A percentile compares a stretch with the other conserved stretches of the same genome.
Evolutionary conservation across 2,888 invertebrate genomes (phyloP).

Genomic region (Cephalotes varians): DNA sequence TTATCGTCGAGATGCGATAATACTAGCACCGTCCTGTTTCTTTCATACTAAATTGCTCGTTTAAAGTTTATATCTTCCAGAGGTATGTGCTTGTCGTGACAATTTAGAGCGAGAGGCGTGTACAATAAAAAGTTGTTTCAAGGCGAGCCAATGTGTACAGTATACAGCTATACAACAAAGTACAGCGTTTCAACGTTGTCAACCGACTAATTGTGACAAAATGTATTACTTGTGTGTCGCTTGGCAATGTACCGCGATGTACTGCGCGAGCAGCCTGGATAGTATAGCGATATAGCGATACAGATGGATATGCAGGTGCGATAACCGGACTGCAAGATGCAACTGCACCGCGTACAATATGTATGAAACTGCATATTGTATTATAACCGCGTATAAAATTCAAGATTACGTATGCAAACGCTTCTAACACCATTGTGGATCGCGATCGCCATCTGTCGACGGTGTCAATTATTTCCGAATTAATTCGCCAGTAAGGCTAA

Average conservation of each 20-base stretch:
- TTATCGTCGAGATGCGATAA: slow-evolving; percentile 68
- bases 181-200: background rate
- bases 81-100: background rate
- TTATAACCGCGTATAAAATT: too few relatives aligned
- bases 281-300: background rate
- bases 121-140: slow-evolving; percentile 1
- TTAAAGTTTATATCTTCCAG: background rate
- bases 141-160: background rate
- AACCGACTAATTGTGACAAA: background rate
- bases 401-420: background rate
- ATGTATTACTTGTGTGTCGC: background rate
- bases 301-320: background rate
- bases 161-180: background rate
- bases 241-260: background rate
- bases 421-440: background rate
- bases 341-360: too few relatives aligned
- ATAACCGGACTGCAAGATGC: background rate
- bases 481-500: background rate
- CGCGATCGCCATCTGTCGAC: background rate
- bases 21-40: slow-evolving; percentile 34
- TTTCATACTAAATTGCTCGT: background rate
- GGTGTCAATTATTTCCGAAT: background rate
- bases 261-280: background rate
- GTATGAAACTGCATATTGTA: background rate
- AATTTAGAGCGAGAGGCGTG: slow-evolving; percentile 5